phyloP scores from a whole-genome alignment of 2,888 invertebrate genomes.

The Epinotia bilunana region DNA sequence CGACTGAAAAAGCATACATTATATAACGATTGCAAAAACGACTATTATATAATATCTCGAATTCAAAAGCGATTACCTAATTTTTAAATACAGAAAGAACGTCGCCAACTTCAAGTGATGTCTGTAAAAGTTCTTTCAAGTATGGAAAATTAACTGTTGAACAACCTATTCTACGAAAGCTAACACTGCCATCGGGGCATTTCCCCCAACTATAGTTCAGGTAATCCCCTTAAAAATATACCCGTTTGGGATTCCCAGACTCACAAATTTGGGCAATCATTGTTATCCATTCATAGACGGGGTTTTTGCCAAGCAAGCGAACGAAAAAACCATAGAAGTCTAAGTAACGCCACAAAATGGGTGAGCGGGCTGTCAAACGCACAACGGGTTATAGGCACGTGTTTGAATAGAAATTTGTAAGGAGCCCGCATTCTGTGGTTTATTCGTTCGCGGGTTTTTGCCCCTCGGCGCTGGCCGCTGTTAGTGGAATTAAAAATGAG shows the following conservation, averaged over 20 bases:
- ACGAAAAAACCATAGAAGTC: too few relatives aligned
- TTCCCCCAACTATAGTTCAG: conserved; percentile 1
- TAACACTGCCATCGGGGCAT: background rate
- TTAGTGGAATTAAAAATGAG: background rate
- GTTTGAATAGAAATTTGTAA: too few relatives aligned
- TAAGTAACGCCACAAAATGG: too few relatives aligned
- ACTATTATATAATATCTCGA: too few relatives aligned
- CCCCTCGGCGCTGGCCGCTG: background rate
- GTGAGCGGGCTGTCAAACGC: too few relatives aligned
- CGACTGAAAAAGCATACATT: too few relatives aligned
- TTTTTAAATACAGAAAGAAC: too few relatives aligned
- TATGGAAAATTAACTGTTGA: background rate
- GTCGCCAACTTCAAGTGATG: background rate
- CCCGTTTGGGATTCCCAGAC: conserved; percentile 9
- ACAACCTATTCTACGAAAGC: background rate
- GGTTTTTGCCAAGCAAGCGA: background rate
- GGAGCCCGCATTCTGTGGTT: too few relatives aligned
- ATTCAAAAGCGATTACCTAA: background rate
- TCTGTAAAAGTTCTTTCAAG: background rate
- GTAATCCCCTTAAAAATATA: background rate
- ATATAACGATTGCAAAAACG: too few relatives aligned
- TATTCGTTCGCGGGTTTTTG: background rate
- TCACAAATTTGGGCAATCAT: conserved; percentile 26
- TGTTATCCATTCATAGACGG: conserved; percentile 6
- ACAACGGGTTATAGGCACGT: too few relatives aligned